Percentiles rank a stretch among this genome's conserved stretches.
Evolutionary conservation across 2,797 vertebrate species (phyloP).

Genomic region (Poeciliopsis infans): DNA sequence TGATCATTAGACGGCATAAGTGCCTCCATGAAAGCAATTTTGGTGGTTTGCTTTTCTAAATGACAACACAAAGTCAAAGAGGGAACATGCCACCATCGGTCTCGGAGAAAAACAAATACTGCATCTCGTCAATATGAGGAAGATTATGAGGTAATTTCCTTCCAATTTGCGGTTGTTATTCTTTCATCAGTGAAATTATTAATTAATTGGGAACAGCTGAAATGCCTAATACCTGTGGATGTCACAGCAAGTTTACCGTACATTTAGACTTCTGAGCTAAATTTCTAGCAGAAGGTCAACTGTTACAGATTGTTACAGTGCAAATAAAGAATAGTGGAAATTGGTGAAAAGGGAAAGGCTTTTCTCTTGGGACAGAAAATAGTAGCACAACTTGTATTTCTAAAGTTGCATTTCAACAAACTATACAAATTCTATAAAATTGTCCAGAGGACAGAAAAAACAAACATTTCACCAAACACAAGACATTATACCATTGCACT

Average conservation of each 20-base stretch:
- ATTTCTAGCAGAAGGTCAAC: not conserved
- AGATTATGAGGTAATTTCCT: not conserved
- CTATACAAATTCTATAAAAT: not conserved
- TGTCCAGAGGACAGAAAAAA: not conserved
- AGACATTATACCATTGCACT: not conserved
- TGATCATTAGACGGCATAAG: not conserved
- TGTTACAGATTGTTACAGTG: not conserved
- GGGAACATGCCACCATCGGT: not conserved
- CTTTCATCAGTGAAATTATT: not conserved
- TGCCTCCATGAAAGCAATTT: not conserved
- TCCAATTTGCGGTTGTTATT: not conserved
- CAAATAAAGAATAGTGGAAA: not conserved
- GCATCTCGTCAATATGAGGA: not conserved
- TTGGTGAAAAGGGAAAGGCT: not conserved
- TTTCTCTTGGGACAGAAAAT: not conserved
- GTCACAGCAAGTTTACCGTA: not conserved
- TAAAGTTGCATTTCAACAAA: slow-evolving; percentile 1
- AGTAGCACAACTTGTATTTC: not conserved
- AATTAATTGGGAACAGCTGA: not conserved
- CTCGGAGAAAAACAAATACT: not conserved
- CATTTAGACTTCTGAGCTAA: not conserved
- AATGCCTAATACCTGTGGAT: not conserved
- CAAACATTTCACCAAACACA: slow-evolving; percentile 2
- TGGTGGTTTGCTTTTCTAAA: slow-evolving; percentile 3
- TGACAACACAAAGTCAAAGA: not conserved